Conservation (phyloP, 2,888 invertebrate species). For the Lithophane ornitopus region DNA sequence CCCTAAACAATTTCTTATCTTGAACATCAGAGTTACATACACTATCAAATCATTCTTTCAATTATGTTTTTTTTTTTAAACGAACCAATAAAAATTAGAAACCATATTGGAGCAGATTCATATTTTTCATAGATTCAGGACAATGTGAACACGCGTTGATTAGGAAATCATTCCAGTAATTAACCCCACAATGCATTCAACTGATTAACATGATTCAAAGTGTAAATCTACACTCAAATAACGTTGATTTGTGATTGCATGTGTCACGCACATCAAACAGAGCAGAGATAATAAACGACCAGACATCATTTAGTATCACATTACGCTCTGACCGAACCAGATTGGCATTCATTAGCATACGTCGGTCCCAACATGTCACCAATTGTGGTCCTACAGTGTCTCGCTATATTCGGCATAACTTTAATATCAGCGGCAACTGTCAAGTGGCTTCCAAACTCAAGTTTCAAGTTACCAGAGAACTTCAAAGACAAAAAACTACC, state of each 20-base stretch:
- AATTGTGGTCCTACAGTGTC: conserved; percentile 34
- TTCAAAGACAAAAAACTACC: conserved; percentile 81
- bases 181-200: conserved; percentile 29
- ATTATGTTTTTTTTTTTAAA: background rate
- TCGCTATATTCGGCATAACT: conserved; percentile 61
- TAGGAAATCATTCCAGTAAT: conserved; percentile 27
- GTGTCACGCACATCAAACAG: conserved; percentile 74
- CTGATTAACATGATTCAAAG: conserved; percentile 54
- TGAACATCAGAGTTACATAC: no score
- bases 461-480: conserved; percentile 81
- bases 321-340: conserved; percentile 71
- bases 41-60: background rate
- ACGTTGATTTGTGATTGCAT: conserved; percentile 72
- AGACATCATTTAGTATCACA: conserved; percentile 81
- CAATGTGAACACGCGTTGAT: background rate
- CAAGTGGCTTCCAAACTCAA: conserved; percentile 82
- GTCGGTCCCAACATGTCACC: conserved; percentile 63
- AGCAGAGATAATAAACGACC: conserved; percentile 77
- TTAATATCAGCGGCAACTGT: conserved; percentile 75
- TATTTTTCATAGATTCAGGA: conserved; percentile 2
- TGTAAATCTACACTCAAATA: conserved; percentile 58
- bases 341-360: conserved; percentile 74
- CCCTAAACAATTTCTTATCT: background rate
- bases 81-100: background rate
- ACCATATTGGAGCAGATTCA: no score